These are phyloP conservation scores for Catharus bicknelli DNA, from an alignment of 2,113 vertebrate genomes.

Conservation along the genomic window DNA sequence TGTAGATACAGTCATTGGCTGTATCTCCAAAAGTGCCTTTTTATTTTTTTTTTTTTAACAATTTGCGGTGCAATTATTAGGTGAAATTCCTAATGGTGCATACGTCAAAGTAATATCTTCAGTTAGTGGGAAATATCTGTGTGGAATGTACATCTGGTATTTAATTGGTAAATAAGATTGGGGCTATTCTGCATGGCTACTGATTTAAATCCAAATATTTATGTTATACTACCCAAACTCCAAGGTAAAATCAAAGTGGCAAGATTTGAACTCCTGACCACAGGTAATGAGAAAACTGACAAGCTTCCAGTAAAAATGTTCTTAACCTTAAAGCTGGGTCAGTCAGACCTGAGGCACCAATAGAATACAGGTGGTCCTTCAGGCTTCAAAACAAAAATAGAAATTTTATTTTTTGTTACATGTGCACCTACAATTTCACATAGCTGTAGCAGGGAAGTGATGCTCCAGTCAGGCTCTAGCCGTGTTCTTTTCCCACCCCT, in stretches of 20 bases:
- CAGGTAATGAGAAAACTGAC: neutral
- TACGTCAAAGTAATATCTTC: constrained; percentile 4
- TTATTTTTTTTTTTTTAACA: neutral
- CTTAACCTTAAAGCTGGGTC: neutral
- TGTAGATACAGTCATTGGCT: neutral
- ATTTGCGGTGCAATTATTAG: neutral
- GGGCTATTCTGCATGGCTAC: neutral
- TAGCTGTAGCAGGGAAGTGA: neutral
- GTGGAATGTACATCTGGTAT: neutral
- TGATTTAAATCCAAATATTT: neutral
- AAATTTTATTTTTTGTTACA: no score
- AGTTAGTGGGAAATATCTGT: neutral
- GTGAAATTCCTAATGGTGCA: neutral
- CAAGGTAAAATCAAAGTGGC: neutral
- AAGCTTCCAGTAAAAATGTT: neutral
- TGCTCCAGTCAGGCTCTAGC: neutral
- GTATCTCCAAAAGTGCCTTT: neutral
- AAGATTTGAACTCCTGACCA: neutral
- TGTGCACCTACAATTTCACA: neutral
- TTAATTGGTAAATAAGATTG: neutral
- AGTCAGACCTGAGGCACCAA: neutral
- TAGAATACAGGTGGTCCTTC: neutral
- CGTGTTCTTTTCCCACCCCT: neutral
- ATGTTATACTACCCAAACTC: neutral
- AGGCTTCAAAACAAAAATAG: neutral